Percentiles rank a stretch among this genome's conserved stretches.
These are phyloP conservation scores for Oceanodroma tethys DNA, from an alignment of 2,113 vertebrate species.

Conservation along the genomic window DNA sequence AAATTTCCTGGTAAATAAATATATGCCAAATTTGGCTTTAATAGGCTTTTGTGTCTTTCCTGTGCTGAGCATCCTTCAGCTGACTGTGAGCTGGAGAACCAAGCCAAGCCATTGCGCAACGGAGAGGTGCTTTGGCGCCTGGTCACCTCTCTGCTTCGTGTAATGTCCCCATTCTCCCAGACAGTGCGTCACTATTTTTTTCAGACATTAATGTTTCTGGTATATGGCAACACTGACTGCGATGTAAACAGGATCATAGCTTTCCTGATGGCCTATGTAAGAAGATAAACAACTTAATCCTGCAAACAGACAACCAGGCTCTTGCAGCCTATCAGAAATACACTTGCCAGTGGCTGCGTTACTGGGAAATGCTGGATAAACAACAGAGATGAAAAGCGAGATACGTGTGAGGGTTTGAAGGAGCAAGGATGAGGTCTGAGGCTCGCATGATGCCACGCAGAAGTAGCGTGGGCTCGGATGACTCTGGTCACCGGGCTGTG, in stretches of 20 bases:
- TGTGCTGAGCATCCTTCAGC: background rate
- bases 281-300: slow-evolving; percentile 23
- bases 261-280: background rate
- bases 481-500: background rate
- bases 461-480: background rate
- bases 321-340: background rate
- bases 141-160: background rate
- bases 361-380: background rate
- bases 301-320: background rate
- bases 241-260: background rate
- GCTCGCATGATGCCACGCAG: background rate
- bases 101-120: background rate
- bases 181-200: background rate
- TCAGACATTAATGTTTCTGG: background rate
- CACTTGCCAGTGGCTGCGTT: background rate
- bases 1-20: background rate
- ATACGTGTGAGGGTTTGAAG: background rate
- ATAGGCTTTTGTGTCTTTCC: background rate
- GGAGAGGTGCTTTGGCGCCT: background rate
- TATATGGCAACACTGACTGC: background rate
- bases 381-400: background rate
- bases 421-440: background rate
- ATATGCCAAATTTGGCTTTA: background rate
- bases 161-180: background rate
- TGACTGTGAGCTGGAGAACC: background rate